A percentile compares a stretch with the other conserved stretches of the same genome.
phyloP scores from a whole-genome alignment of 2,888 invertebrate species.

The Eretmocerus hayati region DNA sequence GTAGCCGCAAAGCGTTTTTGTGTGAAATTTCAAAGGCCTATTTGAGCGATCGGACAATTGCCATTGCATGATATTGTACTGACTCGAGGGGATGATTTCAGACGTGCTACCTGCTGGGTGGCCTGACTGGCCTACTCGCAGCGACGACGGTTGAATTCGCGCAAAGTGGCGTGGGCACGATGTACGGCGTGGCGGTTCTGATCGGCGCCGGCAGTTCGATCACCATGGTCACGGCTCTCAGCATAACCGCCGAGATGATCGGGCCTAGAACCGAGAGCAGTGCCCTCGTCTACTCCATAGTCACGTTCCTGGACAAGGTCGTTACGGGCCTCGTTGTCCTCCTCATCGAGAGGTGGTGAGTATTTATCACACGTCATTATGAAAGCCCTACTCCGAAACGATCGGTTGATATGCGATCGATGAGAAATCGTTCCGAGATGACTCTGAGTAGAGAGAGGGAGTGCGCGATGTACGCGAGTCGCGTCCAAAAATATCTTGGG shows the following conservation, averaged over 20 bases:
- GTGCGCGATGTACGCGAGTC: too few relatives aligned
- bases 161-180: conserved; percentile 39
- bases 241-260: conserved; percentile 84
- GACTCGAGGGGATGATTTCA: too few relatives aligned
- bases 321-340: conserved; percentile 84
- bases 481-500: too few relatives aligned
- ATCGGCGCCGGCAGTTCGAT: conserved; percentile 76
- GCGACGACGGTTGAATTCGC: conserved; percentile 41
- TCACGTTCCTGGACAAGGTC: conserved; percentile 89
- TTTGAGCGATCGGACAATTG: too few relatives aligned
- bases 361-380: conserved; percentile 24
- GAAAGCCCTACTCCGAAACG: too few relatives aligned
- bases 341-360: conserved; percentile 73
- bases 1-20: too few relatives aligned
- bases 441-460: too few relatives aligned
- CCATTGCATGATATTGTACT: too few relatives aligned
- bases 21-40: too few relatives aligned
- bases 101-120: conserved; percentile 53
- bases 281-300: conserved; percentile 86
- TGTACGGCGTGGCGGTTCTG: conserved; percentile 51
- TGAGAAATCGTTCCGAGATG: too few relatives aligned
- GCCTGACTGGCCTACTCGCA: conserved; percentile 46
- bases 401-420: too few relatives aligned
- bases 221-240: conserved; percentile 80
- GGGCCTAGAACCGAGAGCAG: conserved; percentile 79